Evolutionary conservation across 2,888 invertebrate genomes (phyloP), one percentile per base, ranked within the genome.

Genomic region (Deladenus siricidicola): DNA sequence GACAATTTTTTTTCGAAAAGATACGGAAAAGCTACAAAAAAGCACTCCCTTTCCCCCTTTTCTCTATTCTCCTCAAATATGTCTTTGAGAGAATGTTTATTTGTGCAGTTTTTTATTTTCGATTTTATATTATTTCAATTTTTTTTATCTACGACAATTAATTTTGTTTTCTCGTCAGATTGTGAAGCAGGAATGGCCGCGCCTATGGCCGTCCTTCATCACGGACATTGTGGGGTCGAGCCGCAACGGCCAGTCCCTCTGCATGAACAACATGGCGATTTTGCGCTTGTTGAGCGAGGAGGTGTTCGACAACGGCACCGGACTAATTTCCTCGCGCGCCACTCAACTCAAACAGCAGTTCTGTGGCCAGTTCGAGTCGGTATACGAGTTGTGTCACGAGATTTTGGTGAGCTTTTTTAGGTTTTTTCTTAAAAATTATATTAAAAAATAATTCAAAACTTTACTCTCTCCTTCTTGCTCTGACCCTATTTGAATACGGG

Each of bases 181-280:
- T 69, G 84, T 98, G 78, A 99, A 99, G 82, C 86, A 94, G 78
- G 98, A 98, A 82, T 99, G 98, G 98, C 98, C 98, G 60, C 91
- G 91, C 80, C 94, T 98, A 80, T 99, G 98, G 98, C 92, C 94
- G 78, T 88, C 91, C 29, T 99, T 99, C 82, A 96, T 99, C 75
- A 87, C 89, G 78, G 98, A 99, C 80, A 98, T 98, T 80, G 96
- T 99, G 62, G 98, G 96, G 63, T 92, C 98, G 50, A 93, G 93
- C 75, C 93, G 93, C 84, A 94, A 94, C 28, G 96, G 94, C 80
- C 98, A 98, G 82, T 90, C 91, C 76, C 85, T 99, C 52, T 99
- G 98, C 84, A 94, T 96, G 83, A 99, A 99, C 82, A 99, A 99
- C 81, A 98, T 99, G 94, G 88, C 88, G 29, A 98, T 99, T 78